Percentiles rank a stretch among this genome's conserved stretches.
Evolutionary conservation across 2,797 vertebrate genomes (phyloP).

Genomic region (Falco concolor): DNA sequence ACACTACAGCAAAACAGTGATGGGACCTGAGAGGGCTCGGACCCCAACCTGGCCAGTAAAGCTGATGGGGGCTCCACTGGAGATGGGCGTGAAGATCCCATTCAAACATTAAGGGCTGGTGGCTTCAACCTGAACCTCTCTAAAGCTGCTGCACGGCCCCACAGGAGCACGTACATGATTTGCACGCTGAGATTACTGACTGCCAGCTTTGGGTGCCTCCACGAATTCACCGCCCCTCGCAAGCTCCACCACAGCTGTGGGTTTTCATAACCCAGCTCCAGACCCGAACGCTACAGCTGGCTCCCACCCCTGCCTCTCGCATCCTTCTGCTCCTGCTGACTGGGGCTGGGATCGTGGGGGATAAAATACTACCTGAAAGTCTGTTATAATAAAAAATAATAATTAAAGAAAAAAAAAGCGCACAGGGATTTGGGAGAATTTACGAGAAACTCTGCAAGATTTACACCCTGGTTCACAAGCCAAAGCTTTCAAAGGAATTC

Average conservation of each 20-base stretch:
- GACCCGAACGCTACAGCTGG: neutral
- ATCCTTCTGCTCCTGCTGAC: neutral
- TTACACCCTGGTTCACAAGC: neutral
- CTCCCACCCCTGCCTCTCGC: neutral
- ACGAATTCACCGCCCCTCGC: neutral
- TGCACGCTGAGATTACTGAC: neutral
- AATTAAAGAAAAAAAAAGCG: too few relatives aligned
- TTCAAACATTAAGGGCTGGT: neutral
- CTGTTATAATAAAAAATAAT: neutral
- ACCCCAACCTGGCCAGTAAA: neutral
- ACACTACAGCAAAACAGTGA: neutral
- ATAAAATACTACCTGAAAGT: neutral
- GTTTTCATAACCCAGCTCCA: neutral
- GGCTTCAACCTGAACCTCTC: neutral
- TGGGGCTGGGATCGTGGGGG: neutral
- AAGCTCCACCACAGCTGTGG: fast-evolving
- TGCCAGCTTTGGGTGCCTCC: neutral
- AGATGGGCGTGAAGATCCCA: neutral
- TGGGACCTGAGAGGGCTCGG: neutral
- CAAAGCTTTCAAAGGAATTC: neutral
- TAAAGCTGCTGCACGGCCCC: neutral
- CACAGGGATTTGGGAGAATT: neutral
- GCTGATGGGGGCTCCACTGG: fast-evolving
- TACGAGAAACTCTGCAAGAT: neutral
- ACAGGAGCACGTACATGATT: neutral